Percentiles rank a stretch among this genome's conserved stretches.
Conservation (phyloP, 2,113 vertebrate genomes). For the Apistogramma diplotaenia region DNA sequence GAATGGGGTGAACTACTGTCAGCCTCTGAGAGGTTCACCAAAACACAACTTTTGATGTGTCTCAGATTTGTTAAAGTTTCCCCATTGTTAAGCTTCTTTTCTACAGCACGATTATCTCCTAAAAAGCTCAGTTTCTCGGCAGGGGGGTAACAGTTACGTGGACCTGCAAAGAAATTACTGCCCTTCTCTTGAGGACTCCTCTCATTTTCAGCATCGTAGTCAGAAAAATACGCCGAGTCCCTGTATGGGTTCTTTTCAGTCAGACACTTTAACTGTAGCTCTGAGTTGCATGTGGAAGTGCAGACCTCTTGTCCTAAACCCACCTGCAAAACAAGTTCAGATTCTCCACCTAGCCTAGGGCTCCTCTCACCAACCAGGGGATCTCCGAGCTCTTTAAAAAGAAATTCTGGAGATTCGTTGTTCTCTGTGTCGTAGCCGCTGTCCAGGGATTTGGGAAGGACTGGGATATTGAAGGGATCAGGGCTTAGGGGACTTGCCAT, state of each 20-base stretch:
- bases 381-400: conserved; percentile 86
- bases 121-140: conserved; percentile 29
- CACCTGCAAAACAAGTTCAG: conserved; percentile 71
- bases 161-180: conserved; percentile 63
- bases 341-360: conserved; percentile 40
- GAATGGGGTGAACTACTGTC: conserved; percentile 17
- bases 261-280: conserved; percentile 73
- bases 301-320: conserved; percentile 60
- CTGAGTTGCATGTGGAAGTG: conserved; percentile 55
- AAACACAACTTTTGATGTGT: conserved; percentile 42
- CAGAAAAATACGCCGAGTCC: conserved; percentile 96
- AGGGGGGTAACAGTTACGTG: conserved; percentile 20
- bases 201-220: conserved; percentile 87
- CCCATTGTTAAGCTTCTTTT: conserved; percentile 31
- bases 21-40: conserved; percentile 41
- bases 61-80: conserved; percentile 40
- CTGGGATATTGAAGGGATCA: conserved; percentile 66
- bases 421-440: conserved; percentile 98
- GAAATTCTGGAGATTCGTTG: conserved; percentile 92
- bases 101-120: conserved; percentile 7
- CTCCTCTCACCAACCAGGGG: conserved; percentile 49
- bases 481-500: conserved; percentile 81
- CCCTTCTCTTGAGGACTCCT: conserved; percentile 76
- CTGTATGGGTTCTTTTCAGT: conserved; percentile 85
- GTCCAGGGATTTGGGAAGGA: conserved; percentile 87